Conservation (phyloP, 2,888 invertebrate genomes). For the Podotricha telesiphe region DNA sequence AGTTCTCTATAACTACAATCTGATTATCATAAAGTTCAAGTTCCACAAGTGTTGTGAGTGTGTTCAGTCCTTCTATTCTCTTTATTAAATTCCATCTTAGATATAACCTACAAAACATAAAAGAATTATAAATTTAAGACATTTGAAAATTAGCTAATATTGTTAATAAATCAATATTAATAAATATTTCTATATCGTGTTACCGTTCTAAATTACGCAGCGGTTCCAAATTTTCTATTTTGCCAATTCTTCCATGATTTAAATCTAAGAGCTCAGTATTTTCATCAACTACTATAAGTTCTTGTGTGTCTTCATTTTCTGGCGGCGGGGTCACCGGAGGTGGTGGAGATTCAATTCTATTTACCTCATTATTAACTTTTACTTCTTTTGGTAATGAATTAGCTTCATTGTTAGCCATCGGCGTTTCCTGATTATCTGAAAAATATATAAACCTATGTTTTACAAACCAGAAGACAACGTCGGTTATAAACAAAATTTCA, state of each 20-base stretch:
- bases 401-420: constrained; percentile 51
- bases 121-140: neutral
- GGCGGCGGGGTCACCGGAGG: constrained; percentile 62
- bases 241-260: constrained; percentile 93
- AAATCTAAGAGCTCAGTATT: constrained; percentile 90
- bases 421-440: constrained; percentile 58
- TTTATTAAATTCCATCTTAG: constrained; percentile 98
- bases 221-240: constrained; percentile 92
- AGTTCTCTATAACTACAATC: constrained; percentile 94
- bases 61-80: constrained; percentile 94
- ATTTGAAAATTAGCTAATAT: neutral
- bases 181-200: neutral
- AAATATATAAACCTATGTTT: neutral
- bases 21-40: constrained; percentile 99
- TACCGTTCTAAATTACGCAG: constrained; percentile 88
- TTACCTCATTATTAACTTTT: constrained; percentile 45
- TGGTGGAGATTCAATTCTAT: constrained; percentile 53
- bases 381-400: constrained; percentile 48
- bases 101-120: constrained; percentile 83
- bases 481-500: neutral
- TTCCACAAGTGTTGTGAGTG: constrained; percentile 90
- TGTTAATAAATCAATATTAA: neutral
- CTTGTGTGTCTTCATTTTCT: constrained; percentile 75
- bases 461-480: too few relatives aligned
- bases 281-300: constrained; percentile 86